Evolutionary conservation across 2,797 vertebrate genomes (phyloP).

Genomic region (Phaenicophaeus curvirostris): DNA sequence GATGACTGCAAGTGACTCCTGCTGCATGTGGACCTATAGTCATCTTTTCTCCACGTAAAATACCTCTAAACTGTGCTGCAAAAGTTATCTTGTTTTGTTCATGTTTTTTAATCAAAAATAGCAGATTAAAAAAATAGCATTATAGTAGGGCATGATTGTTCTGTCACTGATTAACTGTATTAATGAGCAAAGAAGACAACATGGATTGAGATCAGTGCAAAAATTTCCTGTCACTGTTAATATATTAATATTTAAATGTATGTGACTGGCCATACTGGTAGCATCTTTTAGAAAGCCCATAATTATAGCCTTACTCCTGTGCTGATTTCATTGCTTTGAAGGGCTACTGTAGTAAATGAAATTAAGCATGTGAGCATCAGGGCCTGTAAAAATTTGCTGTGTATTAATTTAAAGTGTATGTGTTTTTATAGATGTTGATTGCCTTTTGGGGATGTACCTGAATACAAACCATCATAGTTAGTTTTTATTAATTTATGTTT

Average conservation of each 20-base stretch:
- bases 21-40: neutral
- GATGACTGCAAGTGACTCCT: conserved; percentile 20
- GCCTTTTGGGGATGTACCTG: neutral
- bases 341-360: neutral
- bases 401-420: neutral
- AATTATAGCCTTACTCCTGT: neutral
- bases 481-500: neutral
- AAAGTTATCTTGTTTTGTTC: neutral
- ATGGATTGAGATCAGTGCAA: neutral
- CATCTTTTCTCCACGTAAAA: neutral
- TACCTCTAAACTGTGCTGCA: neutral
- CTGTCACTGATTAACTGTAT: neutral
- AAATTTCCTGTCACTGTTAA: neutral
- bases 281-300: neutral
- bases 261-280: neutral
- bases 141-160: neutral
- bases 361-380: neutral
- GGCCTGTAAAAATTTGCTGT: neutral
- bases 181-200: neutral
- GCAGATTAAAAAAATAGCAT: neutral
- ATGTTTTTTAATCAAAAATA: neutral
- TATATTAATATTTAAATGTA: neutral
- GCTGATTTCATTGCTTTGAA: neutral
- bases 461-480: neutral
- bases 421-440: neutral